A percentile compares a stretch with the other conserved stretches of the same genome.
phyloP scores from a whole-genome alignment of 1,140 invertebrate genomes.

The Heliconius hermathena region DNA sequence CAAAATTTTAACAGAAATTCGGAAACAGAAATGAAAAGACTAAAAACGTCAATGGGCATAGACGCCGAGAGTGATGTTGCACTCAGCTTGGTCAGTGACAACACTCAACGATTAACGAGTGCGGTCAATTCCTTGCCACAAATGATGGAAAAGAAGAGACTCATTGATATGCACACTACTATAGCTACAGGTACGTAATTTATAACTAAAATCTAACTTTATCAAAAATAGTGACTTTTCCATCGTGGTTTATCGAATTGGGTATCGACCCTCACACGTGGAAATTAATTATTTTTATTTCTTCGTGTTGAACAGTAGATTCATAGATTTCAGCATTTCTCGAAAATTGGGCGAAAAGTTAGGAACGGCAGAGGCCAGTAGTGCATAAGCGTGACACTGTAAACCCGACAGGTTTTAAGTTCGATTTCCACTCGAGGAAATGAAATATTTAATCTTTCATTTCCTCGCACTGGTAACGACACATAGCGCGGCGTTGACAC shows the following conservation, averaged over 20 bases:
- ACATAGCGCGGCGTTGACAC: too few relatives aligned
- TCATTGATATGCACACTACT: conserved; percentile 99
- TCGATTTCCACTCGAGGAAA: too few relatives aligned
- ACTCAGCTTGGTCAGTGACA: conserved; percentile 93
- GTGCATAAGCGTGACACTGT: too few relatives aligned
- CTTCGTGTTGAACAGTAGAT: too few relatives aligned
- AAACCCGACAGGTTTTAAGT: too few relatives aligned
- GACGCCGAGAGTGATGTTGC: conserved; percentile 90
- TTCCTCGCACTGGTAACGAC: too few relatives aligned
- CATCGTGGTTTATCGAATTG: neutral
- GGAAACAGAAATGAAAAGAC: conserved; percentile 97
- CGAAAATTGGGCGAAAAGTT: too few relatives aligned
- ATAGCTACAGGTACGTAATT: conserved; percentile 92
- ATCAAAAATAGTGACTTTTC: neutral
- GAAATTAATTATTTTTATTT: too few relatives aligned
- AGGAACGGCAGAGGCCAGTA: too few relatives aligned
- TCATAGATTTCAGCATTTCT: too few relatives aligned
- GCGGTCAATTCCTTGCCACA: conserved; percentile 98
- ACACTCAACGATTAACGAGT: conserved; percentile 95
- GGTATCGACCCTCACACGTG: too few relatives aligned
- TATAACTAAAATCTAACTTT: neutral
- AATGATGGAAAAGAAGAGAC: conserved; percentile 96
- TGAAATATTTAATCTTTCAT: too few relatives aligned
- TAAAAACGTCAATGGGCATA: conserved; percentile 96
- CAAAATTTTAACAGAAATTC: conserved; percentile 82